Percentiles rank a stretch among this genome's conserved stretches.
phyloP scores from a whole-genome alignment of 2,797 vertebrate species.

The Vultur gryphus region DNA sequence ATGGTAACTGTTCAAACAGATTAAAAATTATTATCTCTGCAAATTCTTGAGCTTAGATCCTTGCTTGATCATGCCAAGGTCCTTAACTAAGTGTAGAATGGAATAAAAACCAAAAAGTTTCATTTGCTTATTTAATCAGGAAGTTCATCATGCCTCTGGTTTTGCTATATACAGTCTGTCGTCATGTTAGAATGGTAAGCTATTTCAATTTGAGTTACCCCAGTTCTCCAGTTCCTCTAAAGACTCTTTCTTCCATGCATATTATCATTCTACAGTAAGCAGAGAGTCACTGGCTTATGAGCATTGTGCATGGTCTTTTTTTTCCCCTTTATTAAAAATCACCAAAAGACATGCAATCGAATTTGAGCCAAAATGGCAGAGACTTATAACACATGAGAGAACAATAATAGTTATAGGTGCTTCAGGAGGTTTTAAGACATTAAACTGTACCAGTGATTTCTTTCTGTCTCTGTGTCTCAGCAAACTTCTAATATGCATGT shows the following conservation, averaged over 20 bases:
- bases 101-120: neutral
- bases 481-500: neutral
- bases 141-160: neutral
- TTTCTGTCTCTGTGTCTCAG: neutral
- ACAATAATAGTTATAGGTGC: neutral
- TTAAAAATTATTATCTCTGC: neutral
- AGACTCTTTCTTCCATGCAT: neutral
- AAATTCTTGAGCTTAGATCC: neutral
- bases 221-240: neutral
- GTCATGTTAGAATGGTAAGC: neutral
- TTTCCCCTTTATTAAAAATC: neutral
- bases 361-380: neutral
- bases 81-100: neutral
- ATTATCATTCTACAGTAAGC: neutral
- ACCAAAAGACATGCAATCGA: neutral
- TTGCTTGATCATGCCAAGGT: neutral
- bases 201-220: neutral
- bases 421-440: neutral
- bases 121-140: neutral
- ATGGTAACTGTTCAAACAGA: neutral
- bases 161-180: neutral
- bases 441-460: neutral
- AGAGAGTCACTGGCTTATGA: neutral
- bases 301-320: neutral
- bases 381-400: neutral